Percentiles rank a stretch among this genome's conserved stretches.
Evolutionary conservation across 2,113 vertebrate species (phyloP).

Genomic region (Andinoacara biseriatus): DNA sequence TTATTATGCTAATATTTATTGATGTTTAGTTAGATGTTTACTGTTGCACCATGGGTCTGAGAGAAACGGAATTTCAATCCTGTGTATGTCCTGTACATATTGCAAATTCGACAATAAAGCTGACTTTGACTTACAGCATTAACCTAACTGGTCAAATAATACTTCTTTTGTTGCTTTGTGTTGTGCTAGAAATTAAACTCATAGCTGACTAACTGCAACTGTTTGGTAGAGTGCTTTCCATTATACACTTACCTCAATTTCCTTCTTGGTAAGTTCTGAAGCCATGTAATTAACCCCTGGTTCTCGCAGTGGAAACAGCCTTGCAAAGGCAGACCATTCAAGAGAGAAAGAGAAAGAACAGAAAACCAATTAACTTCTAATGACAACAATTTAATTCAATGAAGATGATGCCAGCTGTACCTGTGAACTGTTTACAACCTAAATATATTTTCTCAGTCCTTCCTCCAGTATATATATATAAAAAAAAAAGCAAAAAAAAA

Average conservation of each 20-base stretch:
- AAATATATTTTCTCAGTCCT: not conserved
- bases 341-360: conserved; percentile 19
- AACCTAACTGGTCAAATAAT: not conserved
- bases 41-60: too few relatives aligned
- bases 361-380: conserved; percentile 17
- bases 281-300: conserved; percentile 92
- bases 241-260: conserved; percentile 86
- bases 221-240: not conserved
- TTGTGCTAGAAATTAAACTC: not conserved
- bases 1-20: too few relatives aligned
- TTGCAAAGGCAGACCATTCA: conserved; percentile 51
- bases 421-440: not conserved
- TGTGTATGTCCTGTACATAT: too few relatives aligned
- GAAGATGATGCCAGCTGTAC: not conserved
- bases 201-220: not conserved
- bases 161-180: not conserved
- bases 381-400: not conserved
- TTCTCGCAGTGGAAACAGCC: conserved; percentile 95
- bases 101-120: too few relatives aligned
- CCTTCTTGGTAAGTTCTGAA: conserved; percentile 86
- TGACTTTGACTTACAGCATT: not conserved
- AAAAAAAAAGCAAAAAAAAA: not conserved
- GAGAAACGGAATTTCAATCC: too few relatives aligned
- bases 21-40: too few relatives aligned
- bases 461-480: not conserved